Conservation (phyloP, 2,113 vertebrate species). For the Erpornis zantholeuca region DNA sequence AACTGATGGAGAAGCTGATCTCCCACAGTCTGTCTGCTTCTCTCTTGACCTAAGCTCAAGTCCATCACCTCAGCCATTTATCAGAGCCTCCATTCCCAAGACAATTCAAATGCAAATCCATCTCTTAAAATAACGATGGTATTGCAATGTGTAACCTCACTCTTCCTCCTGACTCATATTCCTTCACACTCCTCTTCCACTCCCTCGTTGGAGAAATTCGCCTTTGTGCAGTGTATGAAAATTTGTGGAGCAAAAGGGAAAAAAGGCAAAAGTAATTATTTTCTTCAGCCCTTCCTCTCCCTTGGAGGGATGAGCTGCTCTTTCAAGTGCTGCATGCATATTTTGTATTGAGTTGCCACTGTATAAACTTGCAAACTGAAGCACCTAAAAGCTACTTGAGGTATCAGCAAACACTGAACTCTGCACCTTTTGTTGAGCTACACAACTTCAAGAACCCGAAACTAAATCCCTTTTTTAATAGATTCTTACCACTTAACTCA, state of each 20-base stretch:
- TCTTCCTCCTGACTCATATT: neutral
- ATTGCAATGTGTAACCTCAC: neutral
- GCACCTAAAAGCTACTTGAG: neutral
- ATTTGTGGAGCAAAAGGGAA: neutral
- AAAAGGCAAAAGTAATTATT: neutral
- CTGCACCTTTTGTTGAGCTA: neutral
- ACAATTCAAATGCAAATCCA: neutral
- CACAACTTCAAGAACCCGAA: neutral
- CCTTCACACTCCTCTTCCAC: neutral
- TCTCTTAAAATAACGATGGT: fast-evolving
- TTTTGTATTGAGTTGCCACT: neutral
- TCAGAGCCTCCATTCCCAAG: neutral
- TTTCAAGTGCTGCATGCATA: neutral
- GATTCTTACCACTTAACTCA: neutral
- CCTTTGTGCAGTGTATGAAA: fast-evolving
- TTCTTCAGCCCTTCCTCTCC: neutral
- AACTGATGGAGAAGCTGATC: neutral
- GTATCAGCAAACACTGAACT: neutral
- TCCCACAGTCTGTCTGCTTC: neutral
- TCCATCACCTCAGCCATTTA: neutral
- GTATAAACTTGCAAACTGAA: neutral
- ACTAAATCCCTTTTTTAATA: neutral
- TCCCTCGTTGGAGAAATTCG: neutral
- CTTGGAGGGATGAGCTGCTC: neutral
- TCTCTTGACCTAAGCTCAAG: neutral